Conservation (phyloP, 2,113 vertebrate genomes). For the Motacilla tschutschensis region DNA sequence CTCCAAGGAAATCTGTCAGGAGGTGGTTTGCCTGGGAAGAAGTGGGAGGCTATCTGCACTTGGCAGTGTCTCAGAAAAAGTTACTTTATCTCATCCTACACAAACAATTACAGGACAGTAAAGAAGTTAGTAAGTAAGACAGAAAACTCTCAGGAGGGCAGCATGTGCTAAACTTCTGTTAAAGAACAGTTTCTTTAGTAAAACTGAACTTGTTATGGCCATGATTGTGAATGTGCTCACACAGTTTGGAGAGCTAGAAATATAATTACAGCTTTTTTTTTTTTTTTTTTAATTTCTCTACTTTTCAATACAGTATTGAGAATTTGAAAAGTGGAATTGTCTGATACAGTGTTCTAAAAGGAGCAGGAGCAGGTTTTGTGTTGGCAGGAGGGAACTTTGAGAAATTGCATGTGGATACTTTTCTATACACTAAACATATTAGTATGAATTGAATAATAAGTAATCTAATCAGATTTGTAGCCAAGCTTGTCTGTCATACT, state of each 20-base stretch:
- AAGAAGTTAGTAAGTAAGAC: not conserved
- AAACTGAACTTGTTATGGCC: not conserved
- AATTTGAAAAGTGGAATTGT: not conserved
- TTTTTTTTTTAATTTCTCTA: not conserved
- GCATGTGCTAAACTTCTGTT: not conserved
- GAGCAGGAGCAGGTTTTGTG: not conserved
- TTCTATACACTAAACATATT: not conserved
- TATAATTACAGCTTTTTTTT: not conserved
- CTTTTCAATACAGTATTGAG: not conserved
- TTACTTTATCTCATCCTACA: not conserved
- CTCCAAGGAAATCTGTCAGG: not conserved
- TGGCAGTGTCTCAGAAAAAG: not conserved
- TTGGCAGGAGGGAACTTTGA: not conserved
- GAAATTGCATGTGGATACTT: not conserved
- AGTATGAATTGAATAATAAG: not conserved
- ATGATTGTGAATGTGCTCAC: not conserved
- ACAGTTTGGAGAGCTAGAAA: not conserved
- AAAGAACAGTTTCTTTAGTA: not conserved
- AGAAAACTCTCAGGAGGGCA: not conserved
- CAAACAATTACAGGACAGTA: constrained; percentile 3
- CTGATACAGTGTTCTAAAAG: not conserved
- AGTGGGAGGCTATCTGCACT: not conserved
- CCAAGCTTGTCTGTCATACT: not conserved
- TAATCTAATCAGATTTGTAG: not conserved
- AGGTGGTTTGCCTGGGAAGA: not conserved